Percentiles rank a stretch among this genome's conserved stretches.
phyloP scores from a whole-genome alignment of 2,888 invertebrate genomes.

The Microdon myrmicae region DNA sequence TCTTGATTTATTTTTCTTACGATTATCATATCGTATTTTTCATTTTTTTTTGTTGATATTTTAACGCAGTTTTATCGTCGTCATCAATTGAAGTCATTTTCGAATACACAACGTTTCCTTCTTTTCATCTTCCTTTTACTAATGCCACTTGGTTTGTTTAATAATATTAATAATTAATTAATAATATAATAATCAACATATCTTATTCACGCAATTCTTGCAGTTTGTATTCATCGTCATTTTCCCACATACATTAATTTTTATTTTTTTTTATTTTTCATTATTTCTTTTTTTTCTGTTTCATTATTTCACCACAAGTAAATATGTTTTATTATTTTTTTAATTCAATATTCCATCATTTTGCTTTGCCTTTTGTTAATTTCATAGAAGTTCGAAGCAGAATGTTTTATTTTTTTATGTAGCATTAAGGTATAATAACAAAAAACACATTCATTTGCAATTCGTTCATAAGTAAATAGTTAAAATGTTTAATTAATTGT shows the following conservation, averaged over 20 bases:
- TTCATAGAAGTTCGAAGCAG: conserved; percentile 41
- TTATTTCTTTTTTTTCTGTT: conserved; percentile 21
- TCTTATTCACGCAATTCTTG: conserved; percentile 38
- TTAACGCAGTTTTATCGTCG: conserved; percentile 37
- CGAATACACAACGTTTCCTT: conserved; percentile 49
- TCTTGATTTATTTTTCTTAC: conserved; percentile 50
- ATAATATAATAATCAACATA: conserved; percentile 50
- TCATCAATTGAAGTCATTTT: conserved; percentile 39
- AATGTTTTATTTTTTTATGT: too few species aligned
- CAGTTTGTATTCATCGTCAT: conserved; percentile 25
- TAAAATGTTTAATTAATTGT: too few species aligned
- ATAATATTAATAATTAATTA: conserved; percentile 48
- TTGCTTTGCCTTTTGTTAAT: conserved; percentile 1
- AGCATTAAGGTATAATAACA: too few species aligned
- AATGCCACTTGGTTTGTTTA: conserved; percentile 38
- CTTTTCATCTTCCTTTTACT: conserved; percentile 36
- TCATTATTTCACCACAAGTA: not conserved
- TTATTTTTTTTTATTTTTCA: conserved; percentile 6
- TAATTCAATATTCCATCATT: conserved; percentile 1
- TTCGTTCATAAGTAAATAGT: too few species aligned
- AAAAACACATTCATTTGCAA: too few species aligned
- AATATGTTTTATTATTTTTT: conserved; percentile 8
- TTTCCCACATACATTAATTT: conserved; percentile 22
- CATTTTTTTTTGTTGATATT: conserved; percentile 12
- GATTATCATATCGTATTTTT: conserved; percentile 42